These are phyloP conservation scores for Cygnus olor DNA, from an alignment of 2,797 vertebrate species.

Conservation along the genomic window DNA sequence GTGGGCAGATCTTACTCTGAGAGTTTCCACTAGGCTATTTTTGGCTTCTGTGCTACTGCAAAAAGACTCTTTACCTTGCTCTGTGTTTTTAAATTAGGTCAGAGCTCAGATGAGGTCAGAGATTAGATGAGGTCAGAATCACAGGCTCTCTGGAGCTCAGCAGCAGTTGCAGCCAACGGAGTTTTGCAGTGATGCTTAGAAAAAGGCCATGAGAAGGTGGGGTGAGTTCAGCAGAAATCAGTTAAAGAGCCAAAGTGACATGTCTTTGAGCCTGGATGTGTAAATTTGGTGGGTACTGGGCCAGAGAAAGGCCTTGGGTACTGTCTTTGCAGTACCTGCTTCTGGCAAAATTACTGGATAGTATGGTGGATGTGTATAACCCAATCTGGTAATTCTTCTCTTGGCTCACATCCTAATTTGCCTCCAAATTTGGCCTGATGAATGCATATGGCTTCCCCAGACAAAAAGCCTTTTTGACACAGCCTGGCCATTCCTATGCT, in stretches of 20 bases:
- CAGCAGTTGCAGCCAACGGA: not conserved
- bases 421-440: not conserved
- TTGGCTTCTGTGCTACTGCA: not conserved
- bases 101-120: not conserved
- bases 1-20: not conserved
- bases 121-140: not conserved
- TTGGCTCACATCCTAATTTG: not conserved
- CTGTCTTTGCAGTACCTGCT: not conserved
- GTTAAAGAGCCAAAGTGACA: fast-evolving
- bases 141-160: fast-evolving
- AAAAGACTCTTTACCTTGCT: not conserved
- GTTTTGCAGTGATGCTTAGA: not conserved
- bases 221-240: not conserved
- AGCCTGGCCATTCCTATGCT: not conserved
- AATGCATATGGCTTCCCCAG: not conserved
- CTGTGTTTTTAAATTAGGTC: not conserved
- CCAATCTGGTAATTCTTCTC: not conserved
- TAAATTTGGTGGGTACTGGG: not conserved
- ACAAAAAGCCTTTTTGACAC: not conserved
- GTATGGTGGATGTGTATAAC: not conserved
- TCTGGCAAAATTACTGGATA: not conserved
- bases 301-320: not conserved
- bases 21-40: not conserved
- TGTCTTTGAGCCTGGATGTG: not conserved
- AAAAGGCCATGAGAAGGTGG: not conserved